Evolutionary conservation across 2,113 vertebrate genomes (phyloP).

Genomic region (Erpornis zantholeuca): DNA sequence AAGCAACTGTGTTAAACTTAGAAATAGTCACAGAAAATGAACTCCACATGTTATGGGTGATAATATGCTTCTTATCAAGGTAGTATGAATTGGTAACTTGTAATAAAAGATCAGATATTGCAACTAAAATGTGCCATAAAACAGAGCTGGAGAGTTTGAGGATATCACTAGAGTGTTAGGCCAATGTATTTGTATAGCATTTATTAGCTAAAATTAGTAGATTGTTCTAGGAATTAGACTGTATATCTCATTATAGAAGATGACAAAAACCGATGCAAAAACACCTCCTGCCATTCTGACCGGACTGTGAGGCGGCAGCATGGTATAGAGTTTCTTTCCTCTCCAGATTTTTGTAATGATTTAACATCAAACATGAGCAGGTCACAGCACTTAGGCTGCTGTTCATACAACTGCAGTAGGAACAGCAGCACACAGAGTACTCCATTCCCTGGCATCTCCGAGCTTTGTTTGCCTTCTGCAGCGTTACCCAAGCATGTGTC

Average conservation of each 20-base stretch:
- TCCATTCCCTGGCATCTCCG: neutral
- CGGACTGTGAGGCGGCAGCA: accelerated
- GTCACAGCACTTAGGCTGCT: neutral
- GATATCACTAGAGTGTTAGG: neutral
- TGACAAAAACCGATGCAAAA: neutral
- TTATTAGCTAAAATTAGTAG: neutral
- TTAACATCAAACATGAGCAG: neutral
- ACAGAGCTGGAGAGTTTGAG: neutral
- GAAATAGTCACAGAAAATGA: neutral
- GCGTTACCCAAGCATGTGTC: accelerated
- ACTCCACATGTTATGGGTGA: neutral
- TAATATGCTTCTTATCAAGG: neutral
- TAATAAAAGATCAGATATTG: neutral
- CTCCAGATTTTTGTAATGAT: neutral
- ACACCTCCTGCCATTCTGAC: neutral
- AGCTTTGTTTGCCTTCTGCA: neutral
- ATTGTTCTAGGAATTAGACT: neutral
- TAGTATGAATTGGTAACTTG: neutral
- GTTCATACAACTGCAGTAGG: neutral
- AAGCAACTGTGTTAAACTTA: neutral
- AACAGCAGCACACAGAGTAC: neutral
- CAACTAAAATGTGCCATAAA: neutral
- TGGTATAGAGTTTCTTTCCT: neutral
- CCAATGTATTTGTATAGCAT: neutral
- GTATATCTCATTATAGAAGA: neutral